phyloP scores from a whole-genome alignment of 2,113 vertebrate species.

The Onychostoma macrolepis region DNA sequence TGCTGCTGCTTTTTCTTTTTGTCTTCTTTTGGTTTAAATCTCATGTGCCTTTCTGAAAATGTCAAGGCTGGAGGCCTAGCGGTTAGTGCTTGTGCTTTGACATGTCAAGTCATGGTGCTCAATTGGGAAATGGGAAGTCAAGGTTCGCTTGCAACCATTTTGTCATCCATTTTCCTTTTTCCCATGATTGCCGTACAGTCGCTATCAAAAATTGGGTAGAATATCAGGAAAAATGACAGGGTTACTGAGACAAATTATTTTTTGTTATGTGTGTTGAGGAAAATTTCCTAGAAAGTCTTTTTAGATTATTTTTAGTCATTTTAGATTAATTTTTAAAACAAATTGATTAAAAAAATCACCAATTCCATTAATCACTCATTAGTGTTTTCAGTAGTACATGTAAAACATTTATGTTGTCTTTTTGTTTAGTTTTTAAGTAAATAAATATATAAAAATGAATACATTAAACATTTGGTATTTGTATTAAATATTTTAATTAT shows the following conservation, averaged over 20 bases:
- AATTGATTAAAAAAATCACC: no score
- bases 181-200: neutral
- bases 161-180: neutral
- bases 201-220: neutral
- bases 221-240: neutral
- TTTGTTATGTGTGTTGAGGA: no score
- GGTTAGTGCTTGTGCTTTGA: neutral
- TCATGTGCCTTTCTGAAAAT: slow-evolving; percentile 1
- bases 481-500: no score
- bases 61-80: neutral
- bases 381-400: no score
- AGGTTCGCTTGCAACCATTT: neutral
- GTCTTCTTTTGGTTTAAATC: neutral
- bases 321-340: no score
- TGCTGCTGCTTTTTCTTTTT: slow-evolving; percentile 27
- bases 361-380: no score
- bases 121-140: neutral
- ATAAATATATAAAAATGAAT: no score
- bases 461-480: no score
- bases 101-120: neutral
- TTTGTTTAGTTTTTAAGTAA: no score
- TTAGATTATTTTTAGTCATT: neutral
- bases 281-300: no score
- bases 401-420: no score
- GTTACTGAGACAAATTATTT: neutral